Evolutionary conservation across 2,113 vertebrate genomes (phyloP).

Genomic region (rat (Rattus norvegicus)): DNA sequence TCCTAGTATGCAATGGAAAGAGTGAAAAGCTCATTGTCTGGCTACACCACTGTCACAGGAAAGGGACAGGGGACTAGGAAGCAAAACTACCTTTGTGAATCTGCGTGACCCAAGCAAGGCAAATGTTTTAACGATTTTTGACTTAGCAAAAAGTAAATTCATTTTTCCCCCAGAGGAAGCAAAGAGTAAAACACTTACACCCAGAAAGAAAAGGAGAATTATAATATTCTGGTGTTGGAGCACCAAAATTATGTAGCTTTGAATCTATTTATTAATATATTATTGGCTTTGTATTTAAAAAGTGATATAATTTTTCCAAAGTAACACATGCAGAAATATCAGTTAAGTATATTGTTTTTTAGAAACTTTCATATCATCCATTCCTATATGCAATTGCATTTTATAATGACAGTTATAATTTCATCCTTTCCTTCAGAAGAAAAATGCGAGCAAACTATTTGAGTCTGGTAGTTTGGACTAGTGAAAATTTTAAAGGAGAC

Average conservation of each 20-base stretch:
- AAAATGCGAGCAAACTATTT: neutral
- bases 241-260: neutral
- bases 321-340: neutral
- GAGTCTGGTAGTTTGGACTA: neutral
- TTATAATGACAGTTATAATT: constrained; percentile 7
- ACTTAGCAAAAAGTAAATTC: neutral
- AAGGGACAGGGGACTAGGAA: neutral
- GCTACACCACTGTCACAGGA: neutral
- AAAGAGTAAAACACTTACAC: neutral
- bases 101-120: neutral
- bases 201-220: neutral
- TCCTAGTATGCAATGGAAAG: neutral
- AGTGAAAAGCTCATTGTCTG: neutral
- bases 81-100: neutral
- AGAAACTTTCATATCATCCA: neutral
- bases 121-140: neutral
- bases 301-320: neutral
- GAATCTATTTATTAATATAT: neutral
- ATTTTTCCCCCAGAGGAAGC: neutral
- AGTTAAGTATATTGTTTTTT: neutral
- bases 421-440: neutral
- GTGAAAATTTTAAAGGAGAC: constrained; percentile 9
- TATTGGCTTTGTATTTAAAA: neutral
- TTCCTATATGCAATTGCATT: constrained; percentile 5
- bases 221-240: neutral